Evolutionary conservation across 2,797 vertebrate species (phyloP).

Genomic region (Esox lucius): DNA sequence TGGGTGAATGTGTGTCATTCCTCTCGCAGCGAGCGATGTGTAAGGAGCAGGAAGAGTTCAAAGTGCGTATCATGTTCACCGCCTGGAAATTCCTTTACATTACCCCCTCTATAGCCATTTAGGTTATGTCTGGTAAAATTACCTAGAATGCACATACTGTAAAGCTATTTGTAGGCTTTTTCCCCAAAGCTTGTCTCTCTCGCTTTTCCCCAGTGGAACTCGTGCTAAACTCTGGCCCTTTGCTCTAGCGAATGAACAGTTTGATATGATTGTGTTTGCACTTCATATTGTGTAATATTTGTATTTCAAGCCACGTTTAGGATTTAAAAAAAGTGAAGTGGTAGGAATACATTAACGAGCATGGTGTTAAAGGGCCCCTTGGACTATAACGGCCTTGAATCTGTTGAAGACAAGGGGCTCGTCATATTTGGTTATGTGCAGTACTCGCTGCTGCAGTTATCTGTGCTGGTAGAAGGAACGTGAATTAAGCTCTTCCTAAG

Average conservation of each 20-base stretch:
- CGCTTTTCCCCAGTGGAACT: neutral
- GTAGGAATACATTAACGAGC: constrained; percentile 5
- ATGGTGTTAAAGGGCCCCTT: constrained; percentile 20
- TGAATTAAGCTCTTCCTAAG: neutral
- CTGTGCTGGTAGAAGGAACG: neutral
- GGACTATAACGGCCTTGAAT: neutral
- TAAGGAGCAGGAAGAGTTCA: neutral
- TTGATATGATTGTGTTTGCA: constrained; percentile 23
- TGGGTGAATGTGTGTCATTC: constrained; percentile 1
- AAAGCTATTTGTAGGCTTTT: constrained; percentile 22
- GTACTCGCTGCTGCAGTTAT: neutral
- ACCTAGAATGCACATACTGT: constrained; percentile 27
- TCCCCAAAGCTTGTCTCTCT: neutral
- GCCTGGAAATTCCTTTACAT: constrained; percentile 21
- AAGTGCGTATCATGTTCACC: neutral
- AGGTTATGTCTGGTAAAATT: constrained; percentile 42
- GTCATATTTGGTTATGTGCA: neutral
- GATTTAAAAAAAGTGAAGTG: constrained; percentile 2
- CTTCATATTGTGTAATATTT: constrained; percentile 10
- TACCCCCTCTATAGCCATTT: constrained; percentile 45
- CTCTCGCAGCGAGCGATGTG: neutral
- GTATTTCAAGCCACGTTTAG: constrained; percentile 9
- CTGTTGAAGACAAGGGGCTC: neutral
- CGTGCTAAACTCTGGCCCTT: neutral
- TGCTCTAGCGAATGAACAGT: constrained; percentile 20